Conservation (phyloP, 2,113 vertebrate species). For the Egretta garzetta region DNA sequence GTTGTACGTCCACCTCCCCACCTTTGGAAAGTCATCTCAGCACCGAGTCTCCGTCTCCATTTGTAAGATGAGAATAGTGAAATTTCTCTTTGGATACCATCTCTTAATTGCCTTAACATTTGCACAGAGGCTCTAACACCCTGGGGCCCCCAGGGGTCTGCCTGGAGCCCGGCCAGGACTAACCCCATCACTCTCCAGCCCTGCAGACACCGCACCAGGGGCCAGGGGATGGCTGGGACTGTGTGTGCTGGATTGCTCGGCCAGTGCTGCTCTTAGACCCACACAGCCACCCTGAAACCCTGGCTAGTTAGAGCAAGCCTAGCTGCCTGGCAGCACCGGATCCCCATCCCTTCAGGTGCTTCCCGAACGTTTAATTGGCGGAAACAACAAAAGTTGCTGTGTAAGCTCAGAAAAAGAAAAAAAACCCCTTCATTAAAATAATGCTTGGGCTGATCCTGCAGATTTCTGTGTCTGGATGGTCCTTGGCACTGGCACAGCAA, state of each 20-base stretch:
- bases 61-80: not conserved
- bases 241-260: rapidly evolving
- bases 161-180: not conserved
- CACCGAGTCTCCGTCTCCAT: not conserved
- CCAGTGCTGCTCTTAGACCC: not conserved
- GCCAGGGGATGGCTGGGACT: not conserved
- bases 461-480: not conserved
- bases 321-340: not conserved
- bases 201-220: rapidly evolving
- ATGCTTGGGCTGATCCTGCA: not conserved
- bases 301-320: not conserved
- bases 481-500: not conserved
- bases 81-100: not conserved
- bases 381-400: not conserved
- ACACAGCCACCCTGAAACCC: not conserved
- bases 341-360: not conserved
- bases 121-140: not conserved
- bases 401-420: not conserved
- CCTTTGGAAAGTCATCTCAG: not conserved
- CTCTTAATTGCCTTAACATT: not conserved
- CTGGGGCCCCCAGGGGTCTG: not conserved
- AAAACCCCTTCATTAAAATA: not conserved
- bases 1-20: not conserved
- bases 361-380: not conserved
- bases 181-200: not conserved